phyloP scores from a whole-genome alignment of 2,113 vertebrate species.

The Nothoprocta perdicaria region DNA sequence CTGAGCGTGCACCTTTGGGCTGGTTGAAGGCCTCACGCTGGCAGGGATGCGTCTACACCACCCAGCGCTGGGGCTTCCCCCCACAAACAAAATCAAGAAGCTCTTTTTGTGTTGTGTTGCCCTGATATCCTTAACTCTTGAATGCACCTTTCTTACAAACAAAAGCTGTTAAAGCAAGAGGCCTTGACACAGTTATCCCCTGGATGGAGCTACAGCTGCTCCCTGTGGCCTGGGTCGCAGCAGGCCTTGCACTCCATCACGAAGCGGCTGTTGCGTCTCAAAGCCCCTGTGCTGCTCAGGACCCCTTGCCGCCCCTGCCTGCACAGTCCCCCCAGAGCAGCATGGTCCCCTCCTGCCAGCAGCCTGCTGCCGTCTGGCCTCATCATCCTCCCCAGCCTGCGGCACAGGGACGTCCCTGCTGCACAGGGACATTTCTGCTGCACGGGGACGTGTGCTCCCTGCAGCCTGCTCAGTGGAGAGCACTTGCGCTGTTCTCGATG shows the following conservation, averaged over 20 bases:
- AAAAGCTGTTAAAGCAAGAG: neutral
- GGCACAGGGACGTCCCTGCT: too few species aligned
- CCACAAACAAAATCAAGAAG: neutral
- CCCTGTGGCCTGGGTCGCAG: neutral
- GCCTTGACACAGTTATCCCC: neutral
- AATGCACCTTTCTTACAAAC: neutral
- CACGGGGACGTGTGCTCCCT: too few species aligned
- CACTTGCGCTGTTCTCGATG: neutral
- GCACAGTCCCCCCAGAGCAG: neutral
- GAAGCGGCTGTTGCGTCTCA: neutral
- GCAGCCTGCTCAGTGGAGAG: neutral
- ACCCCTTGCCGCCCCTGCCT: neutral
- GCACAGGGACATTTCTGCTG: too few species aligned
- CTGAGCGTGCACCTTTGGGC: neutral
- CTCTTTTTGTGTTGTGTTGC: neutral
- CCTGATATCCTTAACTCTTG: neutral
- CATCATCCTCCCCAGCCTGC: neutral
- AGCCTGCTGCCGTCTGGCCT: neutral
- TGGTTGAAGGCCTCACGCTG: neutral
- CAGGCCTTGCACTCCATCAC: neutral
- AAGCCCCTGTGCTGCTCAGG: neutral
- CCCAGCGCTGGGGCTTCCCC: neutral
- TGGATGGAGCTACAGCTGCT: neutral
- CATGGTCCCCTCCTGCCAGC: fast-evolving
- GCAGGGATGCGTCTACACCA: neutral